phyloP scores from a whole-genome alignment of 2,797 vertebrate genomes.

The Hypotaenidia philippensis region DNA sequence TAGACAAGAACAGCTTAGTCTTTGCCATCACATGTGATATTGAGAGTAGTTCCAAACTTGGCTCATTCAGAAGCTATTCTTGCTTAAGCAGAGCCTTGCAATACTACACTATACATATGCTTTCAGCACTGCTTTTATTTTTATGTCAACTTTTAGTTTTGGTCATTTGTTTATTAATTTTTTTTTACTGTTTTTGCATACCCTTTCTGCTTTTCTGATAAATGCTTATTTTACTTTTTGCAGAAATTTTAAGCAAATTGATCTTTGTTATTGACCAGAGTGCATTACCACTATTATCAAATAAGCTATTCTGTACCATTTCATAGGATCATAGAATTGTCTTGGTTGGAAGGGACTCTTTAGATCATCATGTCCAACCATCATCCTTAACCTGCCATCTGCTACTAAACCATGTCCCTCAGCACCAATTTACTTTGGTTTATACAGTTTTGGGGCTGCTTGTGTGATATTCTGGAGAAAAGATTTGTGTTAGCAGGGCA shows the following conservation, averaged over 20 bases:
- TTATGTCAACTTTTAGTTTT: neutral
- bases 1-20: neutral
- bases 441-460: neutral
- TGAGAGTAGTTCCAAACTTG: neutral
- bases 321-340: too few relatives aligned
- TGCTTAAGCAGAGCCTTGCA: neutral
- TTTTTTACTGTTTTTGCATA: neutral
- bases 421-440: neutral
- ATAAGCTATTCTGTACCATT: neutral
- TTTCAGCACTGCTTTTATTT: neutral
- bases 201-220: neutral
- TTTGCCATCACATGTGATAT: neutral
- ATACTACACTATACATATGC: fast-evolving
- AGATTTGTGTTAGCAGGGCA: neutral
- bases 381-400: too few relatives aligned
- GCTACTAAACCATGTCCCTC: too few relatives aligned
- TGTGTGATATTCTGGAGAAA: neutral
- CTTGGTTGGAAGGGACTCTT: too few relatives aligned
- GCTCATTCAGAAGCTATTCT: neutral
- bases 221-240: neutral
- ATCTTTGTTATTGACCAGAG: neutral
- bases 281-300: neutral
- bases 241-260: neutral
- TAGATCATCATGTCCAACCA: too few relatives aligned
- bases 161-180: neutral